A percentile compares a stretch with the other conserved stretches of the same genome.
These are phyloP conservation scores for Galerucella calmariensis DNA, from an alignment of 2,888 invertebrate genomes.

Conservation along the genomic window DNA sequence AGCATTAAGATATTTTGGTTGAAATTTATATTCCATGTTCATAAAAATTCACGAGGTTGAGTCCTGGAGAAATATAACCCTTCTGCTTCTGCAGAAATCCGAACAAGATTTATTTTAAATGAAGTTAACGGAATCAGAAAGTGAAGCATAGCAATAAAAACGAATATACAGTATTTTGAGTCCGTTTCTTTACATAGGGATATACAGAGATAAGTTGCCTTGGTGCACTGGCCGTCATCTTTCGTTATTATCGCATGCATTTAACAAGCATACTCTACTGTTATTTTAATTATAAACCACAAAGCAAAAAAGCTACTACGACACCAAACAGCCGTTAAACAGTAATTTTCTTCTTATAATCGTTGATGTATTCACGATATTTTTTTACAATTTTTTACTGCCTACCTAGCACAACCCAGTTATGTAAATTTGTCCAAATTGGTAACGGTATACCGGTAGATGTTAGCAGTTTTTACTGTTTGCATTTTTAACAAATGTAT, in stretches of 20 bases:
- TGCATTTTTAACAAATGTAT: conserved; percentile 41
- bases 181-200: not conserved
- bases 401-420: conserved; percentile 1
- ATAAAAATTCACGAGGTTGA: too few species aligned
- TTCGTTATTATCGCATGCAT: not conserved
- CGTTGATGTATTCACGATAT: not conserved
- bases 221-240: not conserved
- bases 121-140: too few species aligned
- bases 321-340: conserved; percentile 21
- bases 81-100: too few species aligned
- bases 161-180: too few species aligned
- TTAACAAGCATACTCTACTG: conserved; percentile 5
- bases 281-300: not conserved
- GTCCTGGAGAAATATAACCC: too few species aligned
- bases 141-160: too few species aligned
- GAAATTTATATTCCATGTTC: too few species aligned
- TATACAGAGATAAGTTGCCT: not conserved
- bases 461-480: conserved; percentile 37
- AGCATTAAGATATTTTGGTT: too few species aligned
- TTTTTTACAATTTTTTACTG: not conserved
- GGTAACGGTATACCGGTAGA: conserved; percentile 21
- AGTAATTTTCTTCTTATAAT: not conserved
- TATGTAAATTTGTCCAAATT: conserved; percentile 23
- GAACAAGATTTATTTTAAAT: too few species aligned
- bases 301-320: not conserved